phyloP scores from a whole-genome alignment of 2,888 invertebrate genomes.

The Nysson spinosus region DNA sequence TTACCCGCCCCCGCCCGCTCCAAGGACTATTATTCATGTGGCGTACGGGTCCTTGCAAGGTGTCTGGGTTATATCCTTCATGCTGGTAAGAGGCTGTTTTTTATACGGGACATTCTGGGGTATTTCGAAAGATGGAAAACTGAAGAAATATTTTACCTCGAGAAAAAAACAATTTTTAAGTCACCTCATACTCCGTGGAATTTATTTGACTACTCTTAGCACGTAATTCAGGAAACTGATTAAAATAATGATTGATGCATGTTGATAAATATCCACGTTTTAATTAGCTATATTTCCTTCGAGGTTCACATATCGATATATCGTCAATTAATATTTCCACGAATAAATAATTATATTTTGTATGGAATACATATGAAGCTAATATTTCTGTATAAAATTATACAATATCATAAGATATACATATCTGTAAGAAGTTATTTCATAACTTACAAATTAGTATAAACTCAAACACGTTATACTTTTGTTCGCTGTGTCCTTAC shows the following conservation, averaged over 20 bases:
- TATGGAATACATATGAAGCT: too few relatives aligned
- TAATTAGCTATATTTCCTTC: too few relatives aligned
- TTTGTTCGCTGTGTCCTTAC: too few relatives aligned
- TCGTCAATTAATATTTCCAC: background rate
- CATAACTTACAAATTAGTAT: slow-evolving; percentile 50
- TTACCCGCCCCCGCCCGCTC: slow-evolving; percentile 13
- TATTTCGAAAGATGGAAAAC: slow-evolving; percentile 51
- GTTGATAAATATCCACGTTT: background rate
- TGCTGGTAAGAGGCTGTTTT: slow-evolving; percentile 35
- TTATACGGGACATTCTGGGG: slow-evolving; percentile 60
- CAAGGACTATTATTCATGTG: slow-evolving; percentile 69
- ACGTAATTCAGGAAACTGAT: too few relatives aligned
- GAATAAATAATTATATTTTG: too few relatives aligned
- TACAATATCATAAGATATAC: background rate
- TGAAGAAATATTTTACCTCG: background rate
- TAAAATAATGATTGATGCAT: background rate
- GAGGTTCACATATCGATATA: too few relatives aligned
- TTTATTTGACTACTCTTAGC: too few relatives aligned
- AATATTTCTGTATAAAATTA: too few relatives aligned
- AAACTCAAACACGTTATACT: too few relatives aligned
- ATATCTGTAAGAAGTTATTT: too few relatives aligned
- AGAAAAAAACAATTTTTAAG: too few relatives aligned
- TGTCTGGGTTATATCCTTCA: slow-evolving; percentile 66
- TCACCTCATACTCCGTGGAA: background rate
- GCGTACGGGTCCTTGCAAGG: slow-evolving; percentile 65